These are phyloP conservation scores for Pollenia labialis DNA, from an alignment of 2,888 invertebrate species.

Conservation along the genomic window DNA sequence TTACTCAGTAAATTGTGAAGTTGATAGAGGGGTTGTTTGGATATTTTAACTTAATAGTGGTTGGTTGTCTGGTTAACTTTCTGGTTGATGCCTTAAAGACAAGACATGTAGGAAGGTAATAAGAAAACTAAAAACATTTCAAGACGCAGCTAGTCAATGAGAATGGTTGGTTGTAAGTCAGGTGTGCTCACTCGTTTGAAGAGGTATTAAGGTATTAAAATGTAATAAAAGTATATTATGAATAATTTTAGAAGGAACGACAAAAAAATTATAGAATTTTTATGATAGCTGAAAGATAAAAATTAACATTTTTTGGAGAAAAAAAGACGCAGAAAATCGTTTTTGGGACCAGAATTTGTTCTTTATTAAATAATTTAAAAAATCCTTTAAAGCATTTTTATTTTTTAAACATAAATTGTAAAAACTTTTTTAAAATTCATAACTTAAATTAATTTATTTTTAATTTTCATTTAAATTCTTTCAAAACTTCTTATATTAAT, in stretches of 20 bases:
- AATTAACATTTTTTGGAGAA: no score
- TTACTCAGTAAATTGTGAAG: slow-evolving; percentile 27
- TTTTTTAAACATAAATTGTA: no score
- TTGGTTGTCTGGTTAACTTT: background rate
- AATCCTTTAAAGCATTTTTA: background rate
- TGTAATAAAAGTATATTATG: slow-evolving; percentile 30
- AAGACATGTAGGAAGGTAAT: slow-evolving; percentile 29
- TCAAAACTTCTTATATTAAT: background rate
- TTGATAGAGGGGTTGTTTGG: slow-evolving; percentile 16
- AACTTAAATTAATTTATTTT: no score
- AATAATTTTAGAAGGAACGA: background rate
- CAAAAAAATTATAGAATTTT: background rate
- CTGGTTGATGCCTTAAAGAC: slow-evolving; percentile 1
- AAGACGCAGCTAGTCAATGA: background rate
- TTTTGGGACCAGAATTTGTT: no score
- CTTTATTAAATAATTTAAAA: background rate
- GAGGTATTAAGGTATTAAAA: slow-evolving; percentile 39
- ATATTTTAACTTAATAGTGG: background rate
- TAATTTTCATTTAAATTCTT: no score
- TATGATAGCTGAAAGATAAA: background rate
- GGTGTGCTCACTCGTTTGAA: background rate
- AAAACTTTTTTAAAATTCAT: no score
- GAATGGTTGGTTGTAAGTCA: background rate
- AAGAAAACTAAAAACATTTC: background rate
- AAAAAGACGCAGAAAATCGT: no score